Conservation (phyloP, 1,140 invertebrate species). For the Myzus persicae region DNA sequence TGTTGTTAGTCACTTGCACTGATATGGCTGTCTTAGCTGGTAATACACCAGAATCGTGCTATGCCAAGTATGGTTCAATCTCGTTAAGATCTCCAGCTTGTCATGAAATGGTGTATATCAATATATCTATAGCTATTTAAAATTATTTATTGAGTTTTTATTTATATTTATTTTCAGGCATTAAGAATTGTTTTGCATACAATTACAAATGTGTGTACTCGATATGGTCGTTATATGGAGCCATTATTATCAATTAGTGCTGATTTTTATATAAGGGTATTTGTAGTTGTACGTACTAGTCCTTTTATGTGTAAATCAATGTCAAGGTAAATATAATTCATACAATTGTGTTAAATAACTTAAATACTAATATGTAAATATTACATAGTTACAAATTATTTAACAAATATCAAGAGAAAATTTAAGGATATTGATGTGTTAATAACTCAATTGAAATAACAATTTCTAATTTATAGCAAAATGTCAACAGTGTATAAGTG, state of each 20-base stretch:
- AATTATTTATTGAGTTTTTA: constrained; percentile 39
- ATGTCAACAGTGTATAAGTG: constrained; percentile 88
- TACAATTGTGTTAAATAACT: not conserved
- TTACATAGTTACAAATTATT: not conserved
- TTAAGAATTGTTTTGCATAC: constrained; percentile 90
- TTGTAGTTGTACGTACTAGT: constrained; percentile 84
- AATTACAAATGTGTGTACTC: constrained; percentile 89
- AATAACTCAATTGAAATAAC: not conserved
- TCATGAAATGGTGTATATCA: constrained; percentile 91
- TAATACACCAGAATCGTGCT: constrained; percentile 93
- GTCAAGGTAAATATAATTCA: constrained; percentile 69
- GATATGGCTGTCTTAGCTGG: constrained; percentile 98
- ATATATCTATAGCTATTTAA: not conserved
- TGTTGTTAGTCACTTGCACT: constrained; percentile 95
- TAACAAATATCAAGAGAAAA: not conserved
- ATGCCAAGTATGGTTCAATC: constrained; percentile 92
- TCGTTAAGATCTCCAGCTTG: constrained; percentile 87
- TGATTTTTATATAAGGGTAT: constrained; percentile 97
- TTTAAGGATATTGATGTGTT: not conserved
- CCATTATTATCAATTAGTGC: constrained; percentile 91
- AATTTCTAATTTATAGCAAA: constrained; percentile 70
- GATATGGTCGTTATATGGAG: constrained; percentile 91
- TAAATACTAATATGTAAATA: not conserved
- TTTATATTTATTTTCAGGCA: constrained; percentile 69
- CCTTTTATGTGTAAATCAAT: constrained; percentile 84